Conservation (phyloP, 2,888 invertebrate genomes). For the Euplexia lucipara region DNA sequence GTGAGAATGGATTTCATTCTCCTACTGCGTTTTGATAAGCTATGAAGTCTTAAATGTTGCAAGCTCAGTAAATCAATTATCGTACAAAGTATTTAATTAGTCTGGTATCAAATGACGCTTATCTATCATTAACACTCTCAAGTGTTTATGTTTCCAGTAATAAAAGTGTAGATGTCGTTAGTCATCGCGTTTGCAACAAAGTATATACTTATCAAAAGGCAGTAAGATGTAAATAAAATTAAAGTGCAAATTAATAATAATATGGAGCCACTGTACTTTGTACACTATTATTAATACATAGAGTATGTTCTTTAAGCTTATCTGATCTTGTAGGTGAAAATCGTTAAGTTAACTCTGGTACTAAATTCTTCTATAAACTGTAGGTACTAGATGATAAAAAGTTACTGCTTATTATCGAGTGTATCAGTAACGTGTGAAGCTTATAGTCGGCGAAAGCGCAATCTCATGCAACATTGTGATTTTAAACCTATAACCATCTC, state of each 20-base stretch:
- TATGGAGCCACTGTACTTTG: slow-evolving; percentile 69
- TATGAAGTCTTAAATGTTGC: slow-evolving; percentile 18
- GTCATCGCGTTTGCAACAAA: slow-evolving; percentile 35
- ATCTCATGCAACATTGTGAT: slow-evolving; percentile 42
- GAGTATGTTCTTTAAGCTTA: too few species aligned
- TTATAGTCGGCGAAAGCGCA: slow-evolving; percentile 14
- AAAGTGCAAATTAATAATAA: slow-evolving; percentile 81
- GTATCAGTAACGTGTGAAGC: slow-evolving; percentile 11
- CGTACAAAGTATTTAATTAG: slow-evolving; percentile 30
- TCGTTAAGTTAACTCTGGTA: too few species aligned
- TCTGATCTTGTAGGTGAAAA: not conserved
- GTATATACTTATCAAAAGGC: slow-evolving; percentile 37
- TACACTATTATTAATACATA: not conserved
- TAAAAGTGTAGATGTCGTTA: slow-evolving; percentile 8
- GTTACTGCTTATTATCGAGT: not conserved
- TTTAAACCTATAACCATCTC: slow-evolving; percentile 30
- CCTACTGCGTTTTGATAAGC: slow-evolving; percentile 45
- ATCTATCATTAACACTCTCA: not conserved
- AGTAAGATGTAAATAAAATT: slow-evolving; percentile 63
- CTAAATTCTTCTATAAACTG: not conserved
- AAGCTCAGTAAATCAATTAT: slow-evolving; percentile 30
- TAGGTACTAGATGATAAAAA: not conserved
- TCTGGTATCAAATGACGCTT: slow-evolving; percentile 6
- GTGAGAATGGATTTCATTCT: slow-evolving; percentile 55
- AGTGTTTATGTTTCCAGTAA: slow-evolving; percentile 7